phyloP scores from a whole-genome alignment of 2,113 vertebrate genomes.

The Dendrocopos noguchii region DNA sequence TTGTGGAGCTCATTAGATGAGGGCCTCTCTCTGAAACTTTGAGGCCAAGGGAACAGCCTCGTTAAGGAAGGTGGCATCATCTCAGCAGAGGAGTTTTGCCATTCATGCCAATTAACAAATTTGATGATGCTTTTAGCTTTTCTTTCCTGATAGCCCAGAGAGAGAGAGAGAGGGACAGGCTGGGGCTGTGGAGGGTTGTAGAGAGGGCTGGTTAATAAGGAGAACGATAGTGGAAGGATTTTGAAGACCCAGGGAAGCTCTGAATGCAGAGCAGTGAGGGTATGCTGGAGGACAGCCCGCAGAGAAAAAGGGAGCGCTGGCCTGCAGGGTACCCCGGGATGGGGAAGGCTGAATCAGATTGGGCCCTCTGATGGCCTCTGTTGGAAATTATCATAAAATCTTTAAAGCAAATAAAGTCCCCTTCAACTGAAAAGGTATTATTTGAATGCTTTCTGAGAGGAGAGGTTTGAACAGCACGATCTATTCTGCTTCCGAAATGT shows the following conservation, averaged over 20 bases:
- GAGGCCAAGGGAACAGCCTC: constrained; percentile 30
- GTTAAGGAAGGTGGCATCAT: constrained; percentile 21
- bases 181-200: not conserved
- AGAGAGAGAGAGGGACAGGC: not conserved
- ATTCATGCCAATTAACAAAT: constrained; percentile 48
- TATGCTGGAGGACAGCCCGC: not conserved
- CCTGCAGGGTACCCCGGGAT: constrained; percentile 22
- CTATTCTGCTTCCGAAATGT: constrained; percentile 27
- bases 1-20: constrained; percentile 23
- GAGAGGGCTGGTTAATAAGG: constrained; percentile 29
- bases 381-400: constrained; percentile 57
- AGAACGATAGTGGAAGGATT: not conserved
- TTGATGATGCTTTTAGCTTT: not conserved
- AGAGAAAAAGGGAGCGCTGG: not conserved
- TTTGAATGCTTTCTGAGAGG: constrained; percentile 24
- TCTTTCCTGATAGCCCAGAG: not conserved
- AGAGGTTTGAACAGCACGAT: constrained; percentile 45
- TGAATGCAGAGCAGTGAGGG: constrained; percentile 30
- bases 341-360: constrained; percentile 34
- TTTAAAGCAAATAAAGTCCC: constrained; percentile 66
- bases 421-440: constrained; percentile 50
- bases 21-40: constrained; percentile 18
- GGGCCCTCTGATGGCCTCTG: constrained; percentile 36
- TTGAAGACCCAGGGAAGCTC: constrained; percentile 48
- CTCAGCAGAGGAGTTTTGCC: constrained; percentile 11